phyloP scores from a whole-genome alignment of 2,797 vertebrate genomes.

The Triplophysa bombifrons region DNA sequence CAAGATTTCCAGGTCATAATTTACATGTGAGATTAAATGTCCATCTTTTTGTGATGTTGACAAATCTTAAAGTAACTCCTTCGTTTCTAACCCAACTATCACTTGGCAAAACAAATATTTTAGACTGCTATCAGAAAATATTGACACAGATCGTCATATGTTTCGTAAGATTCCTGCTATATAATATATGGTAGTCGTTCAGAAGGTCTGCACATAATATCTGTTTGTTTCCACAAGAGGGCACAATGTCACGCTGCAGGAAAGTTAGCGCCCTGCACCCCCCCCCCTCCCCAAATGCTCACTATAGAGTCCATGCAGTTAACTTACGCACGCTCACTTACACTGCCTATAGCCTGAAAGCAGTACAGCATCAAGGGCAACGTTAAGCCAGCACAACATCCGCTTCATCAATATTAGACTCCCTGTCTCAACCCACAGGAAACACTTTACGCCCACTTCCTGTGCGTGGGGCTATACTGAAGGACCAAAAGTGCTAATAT shows the following conservation, averaged over 20 bases:
- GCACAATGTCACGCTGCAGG: slow-evolving; percentile 61
- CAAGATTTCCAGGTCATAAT: slow-evolving; percentile 12
- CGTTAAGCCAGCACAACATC: slow-evolving; percentile 30
- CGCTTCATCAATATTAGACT: slow-evolving; percentile 33
- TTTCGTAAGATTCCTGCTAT: not conserved
- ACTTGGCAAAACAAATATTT: not conserved
- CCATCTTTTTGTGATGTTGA: not conserved
- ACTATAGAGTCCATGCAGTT: slow-evolving; percentile 12
- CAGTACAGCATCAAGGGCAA: slow-evolving; percentile 37
- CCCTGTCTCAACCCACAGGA: slow-evolving; percentile 20
- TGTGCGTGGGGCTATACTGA: slow-evolving; percentile 15
- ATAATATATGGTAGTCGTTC: not conserved
- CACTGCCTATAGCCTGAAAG: slow-evolving; percentile 7
- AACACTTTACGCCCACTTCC: slow-evolving; percentile 38
- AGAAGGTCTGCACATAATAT: slow-evolving; percentile 10
- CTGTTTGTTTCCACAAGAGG: slow-evolving; percentile 65
- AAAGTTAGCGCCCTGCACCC: slow-evolving; percentile 29
- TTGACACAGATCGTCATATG: not conserved
- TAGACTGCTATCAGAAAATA: not conserved
- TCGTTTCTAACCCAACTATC: not conserved
- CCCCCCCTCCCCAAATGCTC: not conserved
- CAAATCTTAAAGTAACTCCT: not conserved
- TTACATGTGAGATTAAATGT: slow-evolving; percentile 1
- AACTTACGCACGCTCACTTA: slow-evolving; percentile 23
- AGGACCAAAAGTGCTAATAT: slow-evolving; percentile 24